A percentile compares a stretch with the other conserved stretches of the same genome.
Conservation (phyloP, 23 tunicate genomes). For the Styela plicata region DNA sequence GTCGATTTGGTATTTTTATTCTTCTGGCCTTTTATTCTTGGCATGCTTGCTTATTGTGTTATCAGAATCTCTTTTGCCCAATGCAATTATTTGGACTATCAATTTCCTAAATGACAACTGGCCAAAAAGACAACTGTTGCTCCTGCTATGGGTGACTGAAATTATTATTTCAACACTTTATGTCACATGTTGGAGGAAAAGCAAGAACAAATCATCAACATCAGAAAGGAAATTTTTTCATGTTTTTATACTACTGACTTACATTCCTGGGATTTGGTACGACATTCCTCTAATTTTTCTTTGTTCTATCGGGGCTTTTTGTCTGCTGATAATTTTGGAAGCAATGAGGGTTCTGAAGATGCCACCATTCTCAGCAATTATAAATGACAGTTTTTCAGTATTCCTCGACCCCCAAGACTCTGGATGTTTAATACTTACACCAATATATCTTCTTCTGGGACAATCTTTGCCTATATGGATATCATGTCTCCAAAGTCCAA, state of each 20-base stretch:
- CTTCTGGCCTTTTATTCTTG: conserved; percentile 4
- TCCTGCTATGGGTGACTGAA: conserved; percentile 7
- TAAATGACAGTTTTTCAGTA: conserved; percentile 20
- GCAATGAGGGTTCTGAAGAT: conserved; percentile 49
- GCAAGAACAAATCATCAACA: conserved; percentile 34
- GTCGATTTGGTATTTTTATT: conserved; percentile 18
- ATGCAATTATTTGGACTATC: background rate
- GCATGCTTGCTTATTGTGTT: conserved; percentile 1
- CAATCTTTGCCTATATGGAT: conserved; percentile 84
- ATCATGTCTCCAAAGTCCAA: conserved; percentile 36
- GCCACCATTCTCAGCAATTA: conserved; percentile 40
- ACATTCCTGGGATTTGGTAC: conserved; percentile 64
- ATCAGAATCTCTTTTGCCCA: background rate
- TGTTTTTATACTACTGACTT: conserved; percentile 57
- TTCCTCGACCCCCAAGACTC: conserved; percentile 66
- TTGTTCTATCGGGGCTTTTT: conserved; percentile 38
- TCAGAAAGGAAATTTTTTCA: conserved; percentile 73
- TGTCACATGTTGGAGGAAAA: conserved; percentile 1
- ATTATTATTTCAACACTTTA: background rate
- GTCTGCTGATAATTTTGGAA: conserved; percentile 37
- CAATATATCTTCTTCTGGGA: conserved; percentile 69
- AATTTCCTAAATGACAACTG: background rate
- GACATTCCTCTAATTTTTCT: conserved; percentile 60
- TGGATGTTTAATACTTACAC: conserved; percentile 67
- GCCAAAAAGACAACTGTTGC: conserved; percentile 1